Evolutionary conservation across 1,140 invertebrate genomes (phyloP), one percentile per base, ranked within the genome.

Genomic region (Campoletis sonorensis): DNA sequence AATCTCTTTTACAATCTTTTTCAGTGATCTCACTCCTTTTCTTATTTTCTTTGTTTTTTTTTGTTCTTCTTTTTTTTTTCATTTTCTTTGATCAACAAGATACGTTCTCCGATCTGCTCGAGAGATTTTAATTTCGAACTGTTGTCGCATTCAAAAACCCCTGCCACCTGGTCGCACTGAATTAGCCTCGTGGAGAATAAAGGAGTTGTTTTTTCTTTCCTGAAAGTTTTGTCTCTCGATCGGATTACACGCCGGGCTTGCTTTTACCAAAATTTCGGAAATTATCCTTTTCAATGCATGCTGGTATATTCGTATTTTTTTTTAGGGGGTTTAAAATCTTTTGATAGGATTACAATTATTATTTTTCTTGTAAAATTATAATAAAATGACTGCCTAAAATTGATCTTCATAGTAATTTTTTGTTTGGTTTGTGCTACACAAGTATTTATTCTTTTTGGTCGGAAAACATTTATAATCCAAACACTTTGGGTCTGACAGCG

Each of bases 11-110:
- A 10, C 40, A 10, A 45, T 45, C 40, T 45, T 45, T 45, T 45
- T 13, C 40, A 13, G 54, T 67, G 61, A 15, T 67, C 21, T 67
- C 13, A 30, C 26, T 67, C 23, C 23, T 27, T 67, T 73, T 73
- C 33, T 71, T 71, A 26, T 68, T 8, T 26, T 27, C 26, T 13
- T 21, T 49, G 40, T 45, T 45, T 45, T 45, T 11, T 58, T 26
- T 30, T 82, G 79, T 54, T 85, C 84, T 86, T 88, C 88, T 86
- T 84, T 23, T n/a, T 75, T 51, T 58, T 26, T 30, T 82, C 79
- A 58, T 85, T 85, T 86, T 88, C 88, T 86, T 84, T 23, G 18
- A 58, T 58, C 18, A 23, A 18, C 18, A 21, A 58, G 18, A 58
- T 58, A 58, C 18, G 54, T 18, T 58, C 21, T 58, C 18, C 4